phyloP scores from a whole-genome alignment of 2,888 invertebrate genomes.

The Cryptocheilus praepositus region DNA sequence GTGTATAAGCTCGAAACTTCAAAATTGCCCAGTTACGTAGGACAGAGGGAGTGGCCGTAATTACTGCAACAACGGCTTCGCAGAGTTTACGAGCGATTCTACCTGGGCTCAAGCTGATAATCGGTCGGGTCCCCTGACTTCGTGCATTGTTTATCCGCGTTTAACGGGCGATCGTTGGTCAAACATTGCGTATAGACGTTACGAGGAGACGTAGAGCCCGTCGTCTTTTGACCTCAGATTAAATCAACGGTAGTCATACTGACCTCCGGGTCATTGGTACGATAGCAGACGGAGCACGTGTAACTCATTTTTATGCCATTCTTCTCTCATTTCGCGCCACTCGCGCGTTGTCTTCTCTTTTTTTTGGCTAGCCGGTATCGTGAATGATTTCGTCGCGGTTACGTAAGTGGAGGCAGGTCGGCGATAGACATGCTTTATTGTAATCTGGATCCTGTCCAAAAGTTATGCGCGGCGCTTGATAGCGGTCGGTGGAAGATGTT shows the following conservation, averaged over 20 bases:
- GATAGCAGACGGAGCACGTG: conserved; percentile 48
- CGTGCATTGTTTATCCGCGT: conserved; percentile 26
- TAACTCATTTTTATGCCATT: conserved; percentile 31
- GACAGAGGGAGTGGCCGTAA: too few species aligned
- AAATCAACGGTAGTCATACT: conserved; percentile 38
- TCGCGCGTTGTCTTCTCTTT: neutral
- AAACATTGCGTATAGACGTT: conserved; percentile 15
- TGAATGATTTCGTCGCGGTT: too few species aligned
- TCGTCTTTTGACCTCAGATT: conserved; percentile 53
- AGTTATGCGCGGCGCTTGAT: too few species aligned
- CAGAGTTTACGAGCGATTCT: too few species aligned
- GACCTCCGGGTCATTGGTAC: conserved; percentile 45
- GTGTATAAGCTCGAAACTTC: too few species aligned
- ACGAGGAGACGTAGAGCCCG: neutral
- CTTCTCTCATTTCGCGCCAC: conserved; percentile 4
- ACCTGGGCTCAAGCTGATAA: neutral
- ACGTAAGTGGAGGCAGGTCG: too few species aligned
- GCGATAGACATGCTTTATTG: too few species aligned
- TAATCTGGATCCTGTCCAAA: too few species aligned
- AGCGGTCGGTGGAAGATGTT: too few species aligned
- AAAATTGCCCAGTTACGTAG: too few species aligned
- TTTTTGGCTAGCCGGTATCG: too few species aligned
- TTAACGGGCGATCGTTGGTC: conserved; percentile 15
- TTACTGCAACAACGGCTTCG: too few species aligned
- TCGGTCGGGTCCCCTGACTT: neutral